These are phyloP conservation scores for Lasioglossum calceatum DNA, from an alignment of 2,888 invertebrate species.

Conservation along the genomic window DNA sequence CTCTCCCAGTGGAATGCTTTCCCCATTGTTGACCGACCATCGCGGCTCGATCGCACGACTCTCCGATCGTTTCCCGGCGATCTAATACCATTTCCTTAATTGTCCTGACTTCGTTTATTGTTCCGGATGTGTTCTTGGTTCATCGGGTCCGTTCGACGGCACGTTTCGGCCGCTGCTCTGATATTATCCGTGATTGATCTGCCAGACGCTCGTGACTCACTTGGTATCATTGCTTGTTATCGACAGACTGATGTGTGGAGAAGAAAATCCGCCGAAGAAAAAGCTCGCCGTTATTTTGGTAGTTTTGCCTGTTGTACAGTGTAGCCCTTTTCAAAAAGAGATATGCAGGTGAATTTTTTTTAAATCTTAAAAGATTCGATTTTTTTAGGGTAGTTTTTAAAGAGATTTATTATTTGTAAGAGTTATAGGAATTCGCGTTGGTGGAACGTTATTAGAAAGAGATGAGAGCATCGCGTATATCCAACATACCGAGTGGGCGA, in stretches of 20 bases:
- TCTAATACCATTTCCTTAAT: conserved; percentile 26
- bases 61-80: background rate
- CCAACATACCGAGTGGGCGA: no score
- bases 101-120: background rate
- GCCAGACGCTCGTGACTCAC: background rate
- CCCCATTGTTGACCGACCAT: conserved; percentile 23
- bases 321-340: no score
- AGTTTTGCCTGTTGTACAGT: no score
- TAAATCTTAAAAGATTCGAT: no score
- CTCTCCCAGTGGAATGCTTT: background rate
- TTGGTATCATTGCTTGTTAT: background rate
- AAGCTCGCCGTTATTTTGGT: no score
- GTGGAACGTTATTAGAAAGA: background rate
- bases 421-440: no score
- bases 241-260: background rate
- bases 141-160: background rate
- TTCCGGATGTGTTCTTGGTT: background rate
- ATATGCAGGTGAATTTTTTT: no score
- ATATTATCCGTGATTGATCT: conserved; percentile 3
- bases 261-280: background rate
- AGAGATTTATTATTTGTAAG: no score
- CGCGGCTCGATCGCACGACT: background rate
- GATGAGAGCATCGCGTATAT: no score
- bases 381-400: no score
- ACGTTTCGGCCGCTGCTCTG: background rate